These are phyloP conservation scores for Onychomys arenicola DNA, from an alignment of 2,797 vertebrate species.

Conservation along the genomic window DNA sequence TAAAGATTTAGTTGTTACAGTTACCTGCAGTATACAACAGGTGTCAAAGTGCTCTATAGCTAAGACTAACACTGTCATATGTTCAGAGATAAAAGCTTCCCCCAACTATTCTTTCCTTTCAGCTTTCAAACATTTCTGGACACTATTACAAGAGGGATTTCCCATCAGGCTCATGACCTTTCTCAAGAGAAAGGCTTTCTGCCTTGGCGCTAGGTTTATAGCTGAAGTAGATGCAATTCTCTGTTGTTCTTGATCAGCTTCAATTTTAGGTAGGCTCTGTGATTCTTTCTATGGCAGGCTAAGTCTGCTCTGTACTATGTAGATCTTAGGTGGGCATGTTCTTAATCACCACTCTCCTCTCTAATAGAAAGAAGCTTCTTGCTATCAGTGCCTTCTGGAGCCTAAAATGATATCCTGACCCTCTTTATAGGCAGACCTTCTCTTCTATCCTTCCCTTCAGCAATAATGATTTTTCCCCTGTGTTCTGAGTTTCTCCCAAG, in stretches of 20 bases:
- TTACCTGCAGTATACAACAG: background rate
- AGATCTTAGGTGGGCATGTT: background rate
- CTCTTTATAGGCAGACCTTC: slow-evolving; percentile 39
- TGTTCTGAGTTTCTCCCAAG: background rate
- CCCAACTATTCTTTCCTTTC: background rate
- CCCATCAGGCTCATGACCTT: background rate
- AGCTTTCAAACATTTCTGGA: background rate
- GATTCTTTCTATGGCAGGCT: background rate
- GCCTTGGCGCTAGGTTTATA: background rate
- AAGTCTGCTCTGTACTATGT: background rate
- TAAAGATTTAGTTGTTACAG: background rate
- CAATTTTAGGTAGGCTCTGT: background rate
- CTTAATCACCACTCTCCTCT: background rate
- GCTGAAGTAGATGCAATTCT: background rate
- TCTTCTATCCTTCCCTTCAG: background rate
- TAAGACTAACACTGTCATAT: background rate
- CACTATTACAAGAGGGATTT: background rate
- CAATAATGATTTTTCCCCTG: background rate
- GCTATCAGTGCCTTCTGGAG: background rate
- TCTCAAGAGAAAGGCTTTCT: background rate
- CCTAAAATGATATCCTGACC: background rate
- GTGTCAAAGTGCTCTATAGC: background rate
- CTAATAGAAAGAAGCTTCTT: background rate
- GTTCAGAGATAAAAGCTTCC: background rate
- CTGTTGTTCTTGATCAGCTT: background rate